Percentiles rank a stretch among this genome's conserved stretches.
phyloP scores from a whole-genome alignment of 2,797 vertebrate genomes.

The Phataginus tricuspis region DNA sequence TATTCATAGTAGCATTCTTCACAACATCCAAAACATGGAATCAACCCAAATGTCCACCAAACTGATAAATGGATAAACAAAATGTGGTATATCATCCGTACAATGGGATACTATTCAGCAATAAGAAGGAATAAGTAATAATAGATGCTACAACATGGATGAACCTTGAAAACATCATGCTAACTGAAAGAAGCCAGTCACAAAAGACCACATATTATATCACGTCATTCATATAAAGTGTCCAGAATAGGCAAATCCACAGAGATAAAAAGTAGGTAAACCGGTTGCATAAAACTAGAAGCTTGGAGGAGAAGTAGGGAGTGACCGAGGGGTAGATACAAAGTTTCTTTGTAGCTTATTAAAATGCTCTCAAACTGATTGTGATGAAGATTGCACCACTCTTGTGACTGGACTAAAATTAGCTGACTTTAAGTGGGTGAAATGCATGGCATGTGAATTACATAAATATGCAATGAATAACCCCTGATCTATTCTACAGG shows the following conservation, averaged over 20 bases:
- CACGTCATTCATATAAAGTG: neutral
- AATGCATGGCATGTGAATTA: neutral
- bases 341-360: neutral
- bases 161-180: conserved; percentile 2
- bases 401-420: neutral
- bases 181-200: conserved; percentile 1
- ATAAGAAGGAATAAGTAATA: neutral
- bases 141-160: neutral
- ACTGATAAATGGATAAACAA: conserved; percentile 9
- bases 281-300: neutral
- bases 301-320: neutral
- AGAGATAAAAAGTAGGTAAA: neutral
- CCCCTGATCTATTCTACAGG: neutral
- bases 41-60: neutral
- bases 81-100: neutral
- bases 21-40: neutral
- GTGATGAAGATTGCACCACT: neutral
- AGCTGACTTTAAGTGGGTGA: neutral
- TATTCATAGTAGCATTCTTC: neutral
- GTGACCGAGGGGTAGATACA: neutral
- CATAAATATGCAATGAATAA: neutral
- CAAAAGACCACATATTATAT: neutral
- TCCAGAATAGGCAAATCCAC: too few species aligned
- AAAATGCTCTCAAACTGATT: neutral
- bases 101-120: neutral